A percentile compares a stretch with the other conserved stretches of the same genome.
Evolutionary conservation across 2,888 invertebrate genomes (phyloP).

Genomic region (Drosophila tanythrix): DNA sequence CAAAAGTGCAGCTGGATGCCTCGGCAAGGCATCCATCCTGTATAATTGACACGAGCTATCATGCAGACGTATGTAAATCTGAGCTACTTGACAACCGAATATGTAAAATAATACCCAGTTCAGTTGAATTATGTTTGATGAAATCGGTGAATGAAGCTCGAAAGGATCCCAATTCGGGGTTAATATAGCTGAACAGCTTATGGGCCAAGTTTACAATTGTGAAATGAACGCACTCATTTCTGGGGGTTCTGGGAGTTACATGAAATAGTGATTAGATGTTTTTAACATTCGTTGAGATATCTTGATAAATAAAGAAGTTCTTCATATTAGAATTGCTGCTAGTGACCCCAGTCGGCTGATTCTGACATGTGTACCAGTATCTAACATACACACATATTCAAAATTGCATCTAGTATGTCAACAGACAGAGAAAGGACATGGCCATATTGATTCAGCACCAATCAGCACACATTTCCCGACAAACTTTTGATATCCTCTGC

Average conservation of each 20-base stretch:
- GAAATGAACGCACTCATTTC: background rate
- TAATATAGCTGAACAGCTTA: background rate
- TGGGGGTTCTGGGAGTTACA: background rate
- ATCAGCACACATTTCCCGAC: background rate
- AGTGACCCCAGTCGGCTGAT: background rate
- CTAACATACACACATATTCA: background rate
- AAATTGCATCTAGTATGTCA: background rate
- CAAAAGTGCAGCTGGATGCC: slow-evolving; percentile 56
- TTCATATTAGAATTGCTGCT: background rate
- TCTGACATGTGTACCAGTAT: background rate
- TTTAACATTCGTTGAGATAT: background rate
- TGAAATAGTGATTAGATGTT: background rate
- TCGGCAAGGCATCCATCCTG: slow-evolving; percentile 15
- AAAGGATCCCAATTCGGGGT: background rate
- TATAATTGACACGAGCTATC: slow-evolving; percentile 38
- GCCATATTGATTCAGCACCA: background rate
- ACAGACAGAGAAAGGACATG: background rate
- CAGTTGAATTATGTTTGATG: background rate
- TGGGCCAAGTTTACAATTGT: background rate
- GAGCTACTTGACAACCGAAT: background rate
- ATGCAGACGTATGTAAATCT: background rate
- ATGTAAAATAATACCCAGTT: background rate
- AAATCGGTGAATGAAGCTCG: background rate
- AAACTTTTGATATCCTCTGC: background rate
- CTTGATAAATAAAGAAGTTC: background rate